Base-by-base conservation (phyloP, 2,797 vertebrate species). In the Gallirallus australis region DNA sequence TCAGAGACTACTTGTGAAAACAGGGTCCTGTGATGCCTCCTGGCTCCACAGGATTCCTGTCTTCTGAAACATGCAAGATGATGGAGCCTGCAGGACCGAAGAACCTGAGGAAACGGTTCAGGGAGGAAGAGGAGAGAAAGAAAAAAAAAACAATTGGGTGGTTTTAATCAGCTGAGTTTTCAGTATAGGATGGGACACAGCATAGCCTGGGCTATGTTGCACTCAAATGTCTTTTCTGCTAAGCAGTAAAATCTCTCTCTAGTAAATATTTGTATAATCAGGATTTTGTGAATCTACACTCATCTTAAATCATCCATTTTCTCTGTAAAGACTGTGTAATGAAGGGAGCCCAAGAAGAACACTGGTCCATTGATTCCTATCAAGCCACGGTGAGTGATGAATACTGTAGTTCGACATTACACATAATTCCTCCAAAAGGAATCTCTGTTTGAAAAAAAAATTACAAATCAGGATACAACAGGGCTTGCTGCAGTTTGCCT, bases 341-440 rank as follows among this genome's bases (percentile, higher is more conserved):
- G 89, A 89, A 87, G 86, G 31, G 53, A 95, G 71, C 61, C 83
- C 78, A 82, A 70, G 86, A 89, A 85, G 72, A 97, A 93, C 90
- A 89, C 91, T 92, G 68, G 71, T 94, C 77, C 86, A 84, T 92
- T 95, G 95, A 93, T 96, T 96, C 64, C 68, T 89, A 86, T 76
- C 83, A 86, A 89, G 83, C 37, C 83, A 73, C 6, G 31, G 75
- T 84, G 86, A 86, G 90, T 72, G 86, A 96, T 89, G 94, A 94
- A 85, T 94, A 54, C 81, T 53, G 77, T 73, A 70, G 60, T 90
- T 95, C 3, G 45, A 94, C 87, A 80, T 93, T 66, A 77, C 68
- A 85, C 33, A 54, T 85, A 85, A 94, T 90, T 90, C 64, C 47
- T 83, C 61, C 90, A 90, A 85, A 90, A 1, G 7, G 57, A 94